Percentiles rank a stretch among this genome's conserved stretches.
Conservation (phyloP, 2,113 vertebrate genomes). For the Calyptommatus sinebrachiatus region DNA sequence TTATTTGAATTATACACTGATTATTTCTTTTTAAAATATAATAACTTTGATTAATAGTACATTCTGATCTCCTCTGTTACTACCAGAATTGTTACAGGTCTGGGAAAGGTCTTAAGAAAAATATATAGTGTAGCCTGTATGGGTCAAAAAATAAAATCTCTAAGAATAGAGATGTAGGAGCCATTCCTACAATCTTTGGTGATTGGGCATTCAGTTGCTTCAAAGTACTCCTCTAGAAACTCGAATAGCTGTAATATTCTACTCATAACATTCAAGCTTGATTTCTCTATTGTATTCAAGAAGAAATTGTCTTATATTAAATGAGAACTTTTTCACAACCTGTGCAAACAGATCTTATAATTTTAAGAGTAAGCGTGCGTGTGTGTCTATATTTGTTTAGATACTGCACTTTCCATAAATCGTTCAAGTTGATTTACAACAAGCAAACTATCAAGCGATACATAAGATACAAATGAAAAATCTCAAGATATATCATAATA, state of each 20-base stretch:
- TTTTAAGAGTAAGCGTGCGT: too few relatives aligned
- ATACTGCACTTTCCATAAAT: too few relatives aligned
- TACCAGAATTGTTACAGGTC: neutral
- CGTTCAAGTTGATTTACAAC: too few relatives aligned
- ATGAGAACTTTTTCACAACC: neutral
- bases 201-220: neutral
- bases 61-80: neutral
- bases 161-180: neutral
- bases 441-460: too few relatives aligned
- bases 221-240: neutral
- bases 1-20: neutral
- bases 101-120: neutral
- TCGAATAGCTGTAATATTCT: too few relatives aligned
- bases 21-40: neutral
- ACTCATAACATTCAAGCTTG: too few relatives aligned
- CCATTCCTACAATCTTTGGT: neutral
- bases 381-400: too few relatives aligned
- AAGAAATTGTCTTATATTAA: neutral
- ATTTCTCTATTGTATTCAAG: neutral
- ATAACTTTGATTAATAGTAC: neutral
- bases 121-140: neutral
- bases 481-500: too few relatives aligned
- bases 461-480: too few relatives aligned
- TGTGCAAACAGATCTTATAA: too few relatives aligned
- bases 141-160: neutral